phyloP scores from a whole-genome alignment of 2,888 invertebrate species.

The Drosophila kuntzei region DNA sequence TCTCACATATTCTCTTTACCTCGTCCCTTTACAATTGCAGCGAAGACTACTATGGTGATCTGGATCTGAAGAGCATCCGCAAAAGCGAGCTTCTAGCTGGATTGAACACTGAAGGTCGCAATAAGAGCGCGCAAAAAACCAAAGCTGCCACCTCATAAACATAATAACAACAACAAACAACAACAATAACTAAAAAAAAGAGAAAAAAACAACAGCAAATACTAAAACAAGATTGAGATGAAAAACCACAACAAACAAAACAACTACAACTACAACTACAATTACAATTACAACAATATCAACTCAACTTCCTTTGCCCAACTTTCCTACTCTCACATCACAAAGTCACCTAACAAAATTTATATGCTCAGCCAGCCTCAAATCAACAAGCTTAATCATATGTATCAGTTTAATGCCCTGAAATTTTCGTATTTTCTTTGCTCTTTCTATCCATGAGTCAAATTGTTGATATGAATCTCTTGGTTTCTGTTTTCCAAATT shows the following conservation, averaged over 20 bases:
- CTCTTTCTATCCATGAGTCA: slow-evolving; percentile 48
- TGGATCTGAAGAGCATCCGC: slow-evolving; percentile 97
- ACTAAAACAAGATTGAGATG: slow-evolving; percentile 51
- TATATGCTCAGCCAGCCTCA: slow-evolving; percentile 53
- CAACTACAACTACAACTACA: slow-evolving; percentile 37
- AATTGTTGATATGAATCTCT: slow-evolving; percentile 54
- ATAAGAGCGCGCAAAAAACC: slow-evolving; percentile 86
- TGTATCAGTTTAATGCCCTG: slow-evolving; percentile 35
- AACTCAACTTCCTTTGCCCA: slow-evolving; percentile 59
- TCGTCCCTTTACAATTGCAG: slow-evolving; percentile 88
- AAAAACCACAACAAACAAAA: slow-evolving; percentile 44
- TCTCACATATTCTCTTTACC: slow-evolving; percentile 78
- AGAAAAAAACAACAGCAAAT: slow-evolving; percentile 33
- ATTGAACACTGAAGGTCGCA: slow-evolving; percentile 86
- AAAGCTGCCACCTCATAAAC: slow-evolving; percentile 82
- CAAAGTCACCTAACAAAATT: slow-evolving; percentile 52
- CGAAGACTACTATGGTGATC: slow-evolving; percentile 98
- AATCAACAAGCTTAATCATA: slow-evolving; percentile 51
- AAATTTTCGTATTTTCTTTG: slow-evolving; percentile 28
- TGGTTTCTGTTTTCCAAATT: slow-evolving; percentile 50
- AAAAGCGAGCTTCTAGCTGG: slow-evolving; percentile 96
- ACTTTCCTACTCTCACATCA: slow-evolving; percentile 62
- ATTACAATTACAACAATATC: slow-evolving; percentile 72
- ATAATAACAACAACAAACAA: slow-evolving; percentile 57
- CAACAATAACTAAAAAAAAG: slow-evolving; percentile 50